Base-by-base conservation (phyloP, 1,140 invertebrate species). In the Brachionus angularis region DNA sequence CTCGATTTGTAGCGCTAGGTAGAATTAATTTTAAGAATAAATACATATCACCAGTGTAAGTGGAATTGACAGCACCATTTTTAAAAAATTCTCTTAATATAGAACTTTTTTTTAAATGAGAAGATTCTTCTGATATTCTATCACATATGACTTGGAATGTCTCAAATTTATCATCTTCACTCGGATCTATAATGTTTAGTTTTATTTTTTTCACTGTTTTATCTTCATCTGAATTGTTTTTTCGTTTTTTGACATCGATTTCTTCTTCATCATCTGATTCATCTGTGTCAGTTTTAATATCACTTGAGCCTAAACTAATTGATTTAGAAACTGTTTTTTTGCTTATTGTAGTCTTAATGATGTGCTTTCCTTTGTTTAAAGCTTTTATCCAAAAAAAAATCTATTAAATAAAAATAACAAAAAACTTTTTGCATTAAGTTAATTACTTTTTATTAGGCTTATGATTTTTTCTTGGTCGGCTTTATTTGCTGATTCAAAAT, bases 21-120 rank as follows among this genome's bases (percentile, higher is more conserved):
- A 95, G 82, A n/a, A 95, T 77, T 50, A 93, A 79, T 74, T 88
- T 88, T 76, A 91, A 86, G 89, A 91, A 91, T n/a, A 93, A 81
- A 46, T 86, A 80, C 10, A 90, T 76, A 80, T 93, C 87, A 2
- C 91, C 87, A 76, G 88, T 83, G 78, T 91, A 93, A 39, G 7
- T 44, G 55, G 14, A 7, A 21, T 10, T 18, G 27, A 8, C 29
- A 14, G 31, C 18, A 7, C 31, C 50, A 61, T 61, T 49, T 34
- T 67, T 67, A 29, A 55, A 92, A 87, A 73, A 89, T 86, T 46
- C 85, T 82, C 44, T 86, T 84, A 0, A 94, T 49, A 88, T 85
- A 5, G 86, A 85, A 0, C 89, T 92, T 82, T 95, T 96, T 8
- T 86, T 87, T 10, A 86, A 86, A 76, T 94, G 93, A 49, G 89